These are phyloP conservation scores for Zoroaster sp. DNA, from an alignment of 53 echinoderm and acorn worm species.

Conservation along the genomic window DNA sequence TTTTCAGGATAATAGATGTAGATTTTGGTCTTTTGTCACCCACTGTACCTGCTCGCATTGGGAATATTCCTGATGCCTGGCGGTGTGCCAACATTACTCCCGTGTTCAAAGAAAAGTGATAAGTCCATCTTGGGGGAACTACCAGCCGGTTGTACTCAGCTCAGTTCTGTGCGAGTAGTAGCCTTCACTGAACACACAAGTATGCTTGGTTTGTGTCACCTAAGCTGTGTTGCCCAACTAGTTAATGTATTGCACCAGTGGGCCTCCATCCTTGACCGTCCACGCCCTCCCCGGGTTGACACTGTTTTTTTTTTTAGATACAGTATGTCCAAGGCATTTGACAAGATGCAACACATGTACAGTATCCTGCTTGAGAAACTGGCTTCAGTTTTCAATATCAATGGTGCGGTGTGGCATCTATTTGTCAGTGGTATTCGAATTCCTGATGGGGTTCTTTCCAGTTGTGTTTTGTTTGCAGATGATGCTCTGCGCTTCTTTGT, in stretches of 20 bases:
- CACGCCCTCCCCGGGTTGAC: neutral
- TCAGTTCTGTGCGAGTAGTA: neutral
- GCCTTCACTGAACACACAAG: neutral
- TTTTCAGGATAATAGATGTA: neutral
- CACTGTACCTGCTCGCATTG: neutral
- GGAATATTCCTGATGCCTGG: neutral
- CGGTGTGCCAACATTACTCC: neutral
- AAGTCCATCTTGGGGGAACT: no score
- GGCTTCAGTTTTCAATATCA: neutral
- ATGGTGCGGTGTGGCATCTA: neutral
- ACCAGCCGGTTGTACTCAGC: neutral
- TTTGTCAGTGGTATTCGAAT: neutral
- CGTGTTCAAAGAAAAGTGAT: no score
- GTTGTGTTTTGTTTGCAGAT: neutral
- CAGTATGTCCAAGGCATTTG: neutral
- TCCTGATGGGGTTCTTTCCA: neutral
- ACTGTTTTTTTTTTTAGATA: no score
- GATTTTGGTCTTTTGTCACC: conserved; percentile 13
- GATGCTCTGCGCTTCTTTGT: neutral
- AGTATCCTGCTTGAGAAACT: neutral
- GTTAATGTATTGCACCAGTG: neutral
- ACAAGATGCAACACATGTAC: neutral
- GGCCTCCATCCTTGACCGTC: neutral
- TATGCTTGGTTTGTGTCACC: neutral
- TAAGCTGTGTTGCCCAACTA: neutral